Percentiles rank a stretch among this genome's conserved stretches.
Evolutionary conservation across 2,888 invertebrate genomes (phyloP).

Genomic region (Frankliniella fusca): DNA sequence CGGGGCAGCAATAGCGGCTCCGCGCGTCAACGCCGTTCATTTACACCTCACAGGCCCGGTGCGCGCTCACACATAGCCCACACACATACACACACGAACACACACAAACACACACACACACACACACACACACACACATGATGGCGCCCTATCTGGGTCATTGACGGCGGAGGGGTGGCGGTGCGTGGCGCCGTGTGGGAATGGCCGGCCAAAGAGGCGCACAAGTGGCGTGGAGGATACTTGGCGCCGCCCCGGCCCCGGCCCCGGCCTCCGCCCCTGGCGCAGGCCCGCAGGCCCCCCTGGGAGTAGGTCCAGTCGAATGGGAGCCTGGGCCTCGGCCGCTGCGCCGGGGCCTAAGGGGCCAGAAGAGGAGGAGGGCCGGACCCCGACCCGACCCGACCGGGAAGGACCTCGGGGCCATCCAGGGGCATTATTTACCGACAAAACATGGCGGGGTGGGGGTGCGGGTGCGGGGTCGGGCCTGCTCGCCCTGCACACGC

Average conservation of each 20-base stretch:
- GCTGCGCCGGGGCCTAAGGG: background rate
- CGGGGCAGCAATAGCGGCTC: too few species aligned
- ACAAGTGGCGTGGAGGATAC: conserved; percentile 25
- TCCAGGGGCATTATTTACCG: conserved; percentile 24
- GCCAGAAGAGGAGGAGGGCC: background rate
- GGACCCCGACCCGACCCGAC: background rate
- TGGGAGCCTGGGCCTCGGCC: too few species aligned
- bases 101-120: too few species aligned
- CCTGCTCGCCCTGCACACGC: too few species aligned
- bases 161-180: too few species aligned
- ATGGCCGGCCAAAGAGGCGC: conserved; percentile 9
- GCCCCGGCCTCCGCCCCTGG: background rate
- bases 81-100: too few species aligned
- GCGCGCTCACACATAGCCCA: too few species aligned
- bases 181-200: background rate
- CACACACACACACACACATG: too few species aligned
- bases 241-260: background rate
- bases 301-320: background rate
- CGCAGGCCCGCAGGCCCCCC: background rate
- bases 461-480: too few species aligned
- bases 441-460: conserved; percentile 10
- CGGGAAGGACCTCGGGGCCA: conserved; percentile 4
- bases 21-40: too few species aligned
- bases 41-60: too few species aligned
- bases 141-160: too few species aligned